Conservation (phyloP, 2,797 vertebrate genomes). For the Hydrophis major region DNA sequence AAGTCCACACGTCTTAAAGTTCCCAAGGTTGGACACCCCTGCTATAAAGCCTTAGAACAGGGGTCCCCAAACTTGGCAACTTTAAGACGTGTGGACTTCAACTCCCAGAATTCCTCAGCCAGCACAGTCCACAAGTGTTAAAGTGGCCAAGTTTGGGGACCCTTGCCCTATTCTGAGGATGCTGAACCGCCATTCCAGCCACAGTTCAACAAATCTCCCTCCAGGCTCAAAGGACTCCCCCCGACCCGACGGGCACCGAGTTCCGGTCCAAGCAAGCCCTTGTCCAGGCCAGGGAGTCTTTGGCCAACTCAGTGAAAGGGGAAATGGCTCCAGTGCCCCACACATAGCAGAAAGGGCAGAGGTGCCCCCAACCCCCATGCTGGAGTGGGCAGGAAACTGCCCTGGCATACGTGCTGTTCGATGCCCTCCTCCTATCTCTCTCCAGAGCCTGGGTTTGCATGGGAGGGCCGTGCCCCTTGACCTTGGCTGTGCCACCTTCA, state of each 20-base stretch:
- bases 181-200: not conserved
- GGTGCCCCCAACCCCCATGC: not conserved
- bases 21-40: too few relatives aligned
- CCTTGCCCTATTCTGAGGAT: not conserved
- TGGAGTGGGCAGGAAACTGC: not conserved
- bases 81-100: too few relatives aligned
- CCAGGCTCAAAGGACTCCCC: not conserved
- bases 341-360: not conserved
- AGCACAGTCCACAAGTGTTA: too few relatives aligned
- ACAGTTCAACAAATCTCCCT: not conserved
- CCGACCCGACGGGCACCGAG: not conserved
- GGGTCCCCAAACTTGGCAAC: too few relatives aligned
- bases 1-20: too few relatives aligned
- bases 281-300: not conserved
- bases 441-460: not conserved
- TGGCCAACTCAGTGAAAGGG: not conserved
- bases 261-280: not conserved
- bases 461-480: not conserved
- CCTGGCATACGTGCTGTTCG: not conserved
- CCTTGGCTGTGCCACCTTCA: not conserved
- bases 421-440: not conserved
- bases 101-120: too few relatives aligned
- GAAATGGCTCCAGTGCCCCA: not conserved
- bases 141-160: too few relatives aligned
- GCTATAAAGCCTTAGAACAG: too few relatives aligned